Evolutionary conservation across 2,888 invertebrate species (phyloP).

Genomic region (Germaria angustata): DNA sequence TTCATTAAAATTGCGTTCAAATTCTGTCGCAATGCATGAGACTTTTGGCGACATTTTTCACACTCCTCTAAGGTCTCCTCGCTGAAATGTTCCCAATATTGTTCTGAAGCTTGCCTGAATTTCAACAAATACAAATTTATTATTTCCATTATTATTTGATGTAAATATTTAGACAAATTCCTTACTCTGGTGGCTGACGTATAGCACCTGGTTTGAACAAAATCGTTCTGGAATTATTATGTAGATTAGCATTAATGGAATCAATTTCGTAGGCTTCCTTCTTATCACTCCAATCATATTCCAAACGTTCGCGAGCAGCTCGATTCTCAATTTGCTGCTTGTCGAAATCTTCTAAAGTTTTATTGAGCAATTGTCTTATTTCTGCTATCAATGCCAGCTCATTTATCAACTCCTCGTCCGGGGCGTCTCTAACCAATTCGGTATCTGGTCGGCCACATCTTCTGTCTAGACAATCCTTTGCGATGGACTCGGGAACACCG

Average conservation of each 20-base stretch:
- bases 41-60: conserved; percentile 88
- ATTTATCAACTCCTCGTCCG: conserved; percentile 88
- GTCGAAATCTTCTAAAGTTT: conserved; percentile 85
- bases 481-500: conserved; percentile 87
- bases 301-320: conserved; percentile 89
- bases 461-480: conserved; percentile 87
- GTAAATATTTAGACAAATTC: conserved; percentile 50
- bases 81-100: conserved; percentile 92
- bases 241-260: conserved; percentile 84
- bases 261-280: conserved; percentile 89
- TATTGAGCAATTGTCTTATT: conserved; percentile 83
- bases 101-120: conserved; percentile 88
- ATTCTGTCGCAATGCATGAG: conserved; percentile 84
- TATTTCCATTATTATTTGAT: background rate
- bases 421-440: conserved; percentile 87
- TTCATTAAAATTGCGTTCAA: conserved; percentile 87
- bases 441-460: conserved; percentile 86
- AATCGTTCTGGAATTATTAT: conserved; percentile 85
- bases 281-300: conserved; percentile 96
- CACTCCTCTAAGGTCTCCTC: conserved; percentile 88
- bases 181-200: conserved; percentile 87
- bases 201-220: conserved; percentile 91
- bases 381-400: conserved; percentile 87
- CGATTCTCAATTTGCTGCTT: conserved; percentile 87
- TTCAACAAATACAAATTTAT: background rate